phyloP scores from a whole-genome alignment of 2,888 invertebrate genomes.

The Zonitis immaculata region DNA sequence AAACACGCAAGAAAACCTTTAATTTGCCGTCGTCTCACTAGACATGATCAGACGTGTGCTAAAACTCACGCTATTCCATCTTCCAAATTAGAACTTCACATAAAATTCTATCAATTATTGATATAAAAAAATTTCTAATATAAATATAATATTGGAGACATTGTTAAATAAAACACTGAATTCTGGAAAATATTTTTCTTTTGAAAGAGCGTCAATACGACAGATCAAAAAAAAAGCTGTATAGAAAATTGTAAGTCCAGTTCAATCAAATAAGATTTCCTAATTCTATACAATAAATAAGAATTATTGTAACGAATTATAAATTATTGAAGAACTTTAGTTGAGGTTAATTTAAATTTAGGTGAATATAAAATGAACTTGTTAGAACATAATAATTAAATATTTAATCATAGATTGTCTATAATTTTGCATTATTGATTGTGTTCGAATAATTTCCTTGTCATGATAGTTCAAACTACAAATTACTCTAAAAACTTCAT shows the following conservation, averaged over 20 bases:
- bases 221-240: no score
- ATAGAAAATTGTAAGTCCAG: no score
- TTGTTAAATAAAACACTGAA: not conserved
- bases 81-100: slow-evolving; percentile 19
- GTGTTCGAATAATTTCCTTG: not conserved
- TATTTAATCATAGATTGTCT: not conserved
- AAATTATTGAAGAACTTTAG: not conserved
- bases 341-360: no score
- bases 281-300: no score
- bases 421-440: not conserved
- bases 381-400: not conserved
- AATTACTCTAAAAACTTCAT: not conserved
- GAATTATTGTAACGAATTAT: no score
- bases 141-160: no score
- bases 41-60: slow-evolving; percentile 14
- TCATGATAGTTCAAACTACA: not conserved
- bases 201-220: no score
- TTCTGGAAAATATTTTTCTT: not conserved
- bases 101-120: slow-evolving; percentile 12
- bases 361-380: not conserved
- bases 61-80: slow-evolving; percentile 22
- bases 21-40: slow-evolving; percentile 21
- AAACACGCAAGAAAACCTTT: slow-evolving; percentile 26
- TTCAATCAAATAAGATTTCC: no score
- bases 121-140: no score